Evolutionary conservation across 2,113 vertebrate species (phyloP).

Genomic region (Phaethornis superciliosus): DNA sequence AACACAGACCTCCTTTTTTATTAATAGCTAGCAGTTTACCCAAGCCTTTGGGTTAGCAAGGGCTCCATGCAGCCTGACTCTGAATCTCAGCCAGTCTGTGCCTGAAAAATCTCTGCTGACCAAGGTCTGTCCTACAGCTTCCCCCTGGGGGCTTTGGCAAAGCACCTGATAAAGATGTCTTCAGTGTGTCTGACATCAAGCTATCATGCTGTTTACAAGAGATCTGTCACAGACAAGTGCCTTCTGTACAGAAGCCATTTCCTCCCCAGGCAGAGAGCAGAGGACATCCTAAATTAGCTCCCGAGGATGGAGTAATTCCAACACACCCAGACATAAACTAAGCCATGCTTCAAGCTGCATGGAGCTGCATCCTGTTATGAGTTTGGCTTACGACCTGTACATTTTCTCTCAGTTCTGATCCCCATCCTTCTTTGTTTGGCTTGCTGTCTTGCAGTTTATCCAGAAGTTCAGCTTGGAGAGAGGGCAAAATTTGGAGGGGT

Average conservation of each 20-base stretch:
- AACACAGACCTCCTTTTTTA: neutral
- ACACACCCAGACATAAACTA: neutral
- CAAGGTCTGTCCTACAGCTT: constrained; percentile 16
- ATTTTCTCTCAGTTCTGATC: neutral
- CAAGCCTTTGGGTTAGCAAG: neutral
- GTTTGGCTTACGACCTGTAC: neutral
- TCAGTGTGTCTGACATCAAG: neutral
- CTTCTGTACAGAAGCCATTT: constrained; percentile 27
- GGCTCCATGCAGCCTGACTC: neutral
- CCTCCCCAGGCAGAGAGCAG: constrained; percentile 41
- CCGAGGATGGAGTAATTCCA: constrained; percentile 19
- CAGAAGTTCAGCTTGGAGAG: neutral
- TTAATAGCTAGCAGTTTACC: neutral
- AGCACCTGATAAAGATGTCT: constrained; percentile 61
- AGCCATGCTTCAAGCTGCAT: neutral
- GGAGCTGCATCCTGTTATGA: neutral
- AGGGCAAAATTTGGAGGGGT: neutral
- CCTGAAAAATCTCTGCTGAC: constrained; percentile 45
- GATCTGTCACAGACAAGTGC: constrained; percentile 60
- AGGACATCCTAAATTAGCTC: constrained; percentile 35
- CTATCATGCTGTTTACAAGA: constrained; percentile 45
- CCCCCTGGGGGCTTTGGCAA: constrained; percentile 13
- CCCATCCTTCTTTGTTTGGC: neutral
- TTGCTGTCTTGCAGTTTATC: neutral
- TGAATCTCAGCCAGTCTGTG: neutral